phyloP scores from a whole-genome alignment of 2,113 vertebrate species.

The Triplophysa rosa region DNA sequence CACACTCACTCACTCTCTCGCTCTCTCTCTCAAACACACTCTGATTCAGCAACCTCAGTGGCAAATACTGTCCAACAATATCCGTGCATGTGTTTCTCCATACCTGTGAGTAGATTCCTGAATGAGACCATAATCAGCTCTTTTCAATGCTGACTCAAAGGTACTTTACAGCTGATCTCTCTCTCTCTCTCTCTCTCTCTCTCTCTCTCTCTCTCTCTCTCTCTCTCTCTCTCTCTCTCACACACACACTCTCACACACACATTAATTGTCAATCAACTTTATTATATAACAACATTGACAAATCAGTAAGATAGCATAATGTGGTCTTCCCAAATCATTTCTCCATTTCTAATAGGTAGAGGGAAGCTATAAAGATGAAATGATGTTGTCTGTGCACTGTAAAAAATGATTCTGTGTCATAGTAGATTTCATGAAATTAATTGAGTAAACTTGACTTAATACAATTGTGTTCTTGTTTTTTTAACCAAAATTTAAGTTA shows the following conservation, averaged over 20 bases:
- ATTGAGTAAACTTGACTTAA: too few relatives aligned
- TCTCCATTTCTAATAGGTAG: too few relatives aligned
- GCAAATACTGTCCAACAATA: neutral
- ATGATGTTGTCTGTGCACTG: too few relatives aligned
- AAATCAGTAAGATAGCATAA: too few relatives aligned
- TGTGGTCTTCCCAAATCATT: too few relatives aligned
- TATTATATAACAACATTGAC: neutral
- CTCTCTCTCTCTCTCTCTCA: neutral
- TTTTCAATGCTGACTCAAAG: too few relatives aligned
- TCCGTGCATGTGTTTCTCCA: slow-evolving; percentile 4
- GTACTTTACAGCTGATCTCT: neutral
- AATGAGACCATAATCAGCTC: neutral
- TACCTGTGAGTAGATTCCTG: slow-evolving; percentile 1
- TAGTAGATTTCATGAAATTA: too few relatives aligned
- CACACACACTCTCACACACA: too few relatives aligned
- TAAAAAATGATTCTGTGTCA: too few relatives aligned
- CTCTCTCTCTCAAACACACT: neutral
- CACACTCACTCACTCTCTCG: neutral
- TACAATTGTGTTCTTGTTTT: too few relatives aligned
- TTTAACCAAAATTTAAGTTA: too few relatives aligned
- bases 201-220: neutral
- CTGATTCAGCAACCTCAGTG: neutral
- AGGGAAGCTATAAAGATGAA: too few relatives aligned
- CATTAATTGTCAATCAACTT: neutral
- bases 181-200: neutral